These are phyloP conservation scores for Drosophila ananassae DNA, from an alignment of 1,140 invertebrate species.

Conservation along the genomic window DNA sequence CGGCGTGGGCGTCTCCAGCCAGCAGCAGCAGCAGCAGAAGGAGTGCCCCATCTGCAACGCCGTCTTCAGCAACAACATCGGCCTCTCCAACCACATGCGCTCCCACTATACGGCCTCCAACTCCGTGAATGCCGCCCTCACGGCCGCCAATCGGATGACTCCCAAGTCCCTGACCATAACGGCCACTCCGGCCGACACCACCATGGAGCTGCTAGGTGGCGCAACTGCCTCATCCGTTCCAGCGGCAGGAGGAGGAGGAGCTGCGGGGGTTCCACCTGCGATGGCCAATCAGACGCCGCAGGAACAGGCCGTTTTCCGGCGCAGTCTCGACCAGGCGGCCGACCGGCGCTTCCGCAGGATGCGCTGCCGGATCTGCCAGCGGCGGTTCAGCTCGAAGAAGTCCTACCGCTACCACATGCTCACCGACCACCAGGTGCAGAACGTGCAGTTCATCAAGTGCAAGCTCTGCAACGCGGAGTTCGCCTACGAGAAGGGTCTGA, in stretches of 20 bases:
- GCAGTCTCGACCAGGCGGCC: constrained; percentile 74
- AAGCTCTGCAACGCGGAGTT: constrained; percentile 82
- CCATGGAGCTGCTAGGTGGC: neutral
- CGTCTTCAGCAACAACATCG: constrained; percentile 79
- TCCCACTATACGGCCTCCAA: constrained; percentile 75
- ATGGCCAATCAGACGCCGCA: constrained; percentile 63
- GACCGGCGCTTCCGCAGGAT: constrained; percentile 79
- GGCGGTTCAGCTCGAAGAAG: constrained; percentile 81
- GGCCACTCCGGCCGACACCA: constrained; percentile 41
- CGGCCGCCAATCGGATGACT: constrained; percentile 68
- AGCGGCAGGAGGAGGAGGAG: too few relatives aligned
- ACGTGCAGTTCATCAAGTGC: constrained; percentile 83
- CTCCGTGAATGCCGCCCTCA: constrained; percentile 59
- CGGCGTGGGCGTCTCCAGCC: constrained; percentile 44
- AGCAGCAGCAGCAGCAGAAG: constrained; percentile 55
- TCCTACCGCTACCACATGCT: constrained; percentile 83
- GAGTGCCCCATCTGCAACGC: constrained; percentile 81
- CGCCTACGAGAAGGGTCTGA: constrained; percentile 82
- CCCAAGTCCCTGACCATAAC: constrained; percentile 76
- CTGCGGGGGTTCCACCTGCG: constrained; percentile 44
- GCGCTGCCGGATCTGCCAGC: constrained; percentile 82
- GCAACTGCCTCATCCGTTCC: neutral
- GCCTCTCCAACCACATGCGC: constrained; percentile 82
- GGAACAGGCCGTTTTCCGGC: constrained; percentile 70
- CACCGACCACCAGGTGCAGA: constrained; percentile 81